These are phyloP conservation scores for Cuniculus paca DNA, from an alignment of 2,797 vertebrate genomes.

Conservation along the genomic window DNA sequence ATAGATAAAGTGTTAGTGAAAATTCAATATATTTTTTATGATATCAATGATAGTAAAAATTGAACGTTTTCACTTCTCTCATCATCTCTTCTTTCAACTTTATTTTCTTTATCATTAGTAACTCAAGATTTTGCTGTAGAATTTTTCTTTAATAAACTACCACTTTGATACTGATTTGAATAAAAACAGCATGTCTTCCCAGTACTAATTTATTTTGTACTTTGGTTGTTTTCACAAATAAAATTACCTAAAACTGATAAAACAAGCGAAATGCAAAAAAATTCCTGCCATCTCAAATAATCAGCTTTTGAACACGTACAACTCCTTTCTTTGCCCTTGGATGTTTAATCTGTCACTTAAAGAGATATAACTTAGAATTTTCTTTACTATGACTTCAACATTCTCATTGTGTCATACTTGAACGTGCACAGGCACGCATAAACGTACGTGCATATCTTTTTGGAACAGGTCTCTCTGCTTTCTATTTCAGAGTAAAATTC, in stretches of 20 bases:
- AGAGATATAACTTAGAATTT: background rate
- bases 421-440: background rate
- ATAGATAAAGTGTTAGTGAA: background rate
- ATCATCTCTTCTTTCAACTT: background rate
- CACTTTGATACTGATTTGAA: constrained; percentile 25
- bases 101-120: background rate
- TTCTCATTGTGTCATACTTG: background rate
- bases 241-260: constrained; percentile 35
- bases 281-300: background rate
- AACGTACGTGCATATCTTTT: background rate
- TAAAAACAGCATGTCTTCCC: background rate
- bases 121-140: background rate
- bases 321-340: background rate
- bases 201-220: constrained; percentile 55
- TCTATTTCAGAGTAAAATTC: background rate
- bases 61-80: background rate
- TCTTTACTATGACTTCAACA: background rate
- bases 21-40: background rate
- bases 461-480: background rate
- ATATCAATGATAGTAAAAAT: background rate
- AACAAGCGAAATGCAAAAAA: background rate
- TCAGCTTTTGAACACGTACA: background rate
- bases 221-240: constrained; percentile 34
- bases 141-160: constrained; percentile 42
- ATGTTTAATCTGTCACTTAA: background rate